Percentiles rank a stretch among this genome's conserved stretches.
Conservation (phyloP, 1,140 invertebrate species). For the Euura saliciscinereae region DNA sequence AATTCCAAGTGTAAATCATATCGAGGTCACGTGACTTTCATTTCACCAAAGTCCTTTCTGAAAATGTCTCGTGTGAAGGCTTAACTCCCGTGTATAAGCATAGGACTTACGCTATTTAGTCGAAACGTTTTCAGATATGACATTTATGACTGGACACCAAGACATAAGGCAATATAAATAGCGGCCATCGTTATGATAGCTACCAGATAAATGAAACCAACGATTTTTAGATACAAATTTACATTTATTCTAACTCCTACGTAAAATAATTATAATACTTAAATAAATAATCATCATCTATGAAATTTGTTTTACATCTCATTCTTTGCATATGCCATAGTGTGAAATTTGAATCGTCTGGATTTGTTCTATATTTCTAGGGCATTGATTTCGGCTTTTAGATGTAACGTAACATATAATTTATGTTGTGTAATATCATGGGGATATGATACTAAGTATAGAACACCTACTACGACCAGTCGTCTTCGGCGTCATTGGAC, state of each 20-base stretch:
- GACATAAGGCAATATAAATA: too few relatives aligned
- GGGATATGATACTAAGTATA: neutral
- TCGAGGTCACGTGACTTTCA: too few relatives aligned
- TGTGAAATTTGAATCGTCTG: neutral
- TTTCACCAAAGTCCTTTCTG: too few relatives aligned
- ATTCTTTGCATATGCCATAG: neutral
- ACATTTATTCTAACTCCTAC: neutral
- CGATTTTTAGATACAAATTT: neutral
- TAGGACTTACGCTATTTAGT: too few relatives aligned
- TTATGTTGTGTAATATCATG: neutral
- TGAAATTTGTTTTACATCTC: neutral
- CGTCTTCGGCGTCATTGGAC: conserved; percentile 1
- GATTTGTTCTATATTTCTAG: neutral
- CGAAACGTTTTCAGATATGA: too few relatives aligned
- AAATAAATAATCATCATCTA: neutral
- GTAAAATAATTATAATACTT: neutral
- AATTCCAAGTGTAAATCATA: too few relatives aligned
- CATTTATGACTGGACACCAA: too few relatives aligned
- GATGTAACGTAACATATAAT: neutral
- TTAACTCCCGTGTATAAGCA: too few relatives aligned
- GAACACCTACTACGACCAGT: neutral
- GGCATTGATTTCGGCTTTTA: neutral
- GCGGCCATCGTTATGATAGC: too few relatives aligned
- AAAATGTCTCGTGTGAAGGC: too few relatives aligned
- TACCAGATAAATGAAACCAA: too few relatives aligned